Conservation (phyloP, 2,797 vertebrate species). For the Balearica regulorum region DNA sequence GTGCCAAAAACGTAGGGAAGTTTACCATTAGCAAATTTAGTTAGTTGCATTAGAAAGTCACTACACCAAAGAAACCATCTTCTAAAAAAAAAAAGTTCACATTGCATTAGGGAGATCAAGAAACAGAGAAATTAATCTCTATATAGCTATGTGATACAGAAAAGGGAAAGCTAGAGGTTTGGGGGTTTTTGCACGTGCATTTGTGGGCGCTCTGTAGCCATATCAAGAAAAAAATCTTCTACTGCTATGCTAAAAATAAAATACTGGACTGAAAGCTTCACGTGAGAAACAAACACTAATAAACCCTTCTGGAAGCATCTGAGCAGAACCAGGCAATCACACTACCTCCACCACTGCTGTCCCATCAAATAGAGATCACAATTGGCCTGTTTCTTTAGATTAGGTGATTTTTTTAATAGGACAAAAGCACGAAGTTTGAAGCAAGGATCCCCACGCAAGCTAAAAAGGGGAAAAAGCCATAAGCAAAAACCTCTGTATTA, state of each 20-base stretch:
- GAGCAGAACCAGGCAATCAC: neutral
- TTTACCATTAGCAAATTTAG: neutral
- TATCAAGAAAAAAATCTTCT: neutral
- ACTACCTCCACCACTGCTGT: neutral
- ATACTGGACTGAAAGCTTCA: neutral
- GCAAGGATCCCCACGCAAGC: constrained; percentile 24
- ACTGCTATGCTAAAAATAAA: neutral
- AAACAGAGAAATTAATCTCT: neutral
- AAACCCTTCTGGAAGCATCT: neutral
- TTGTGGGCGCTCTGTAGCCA: neutral
- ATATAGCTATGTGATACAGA: neutral
- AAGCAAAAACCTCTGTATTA: neutral
- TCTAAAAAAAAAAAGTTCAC: neutral
- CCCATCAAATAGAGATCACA: neutral
- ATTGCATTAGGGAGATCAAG: neutral
- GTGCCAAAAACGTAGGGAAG: neutral
- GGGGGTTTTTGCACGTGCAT: neutral
- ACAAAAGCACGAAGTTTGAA: constrained; percentile 39
- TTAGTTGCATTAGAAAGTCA: neutral
- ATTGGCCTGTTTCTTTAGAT: neutral
- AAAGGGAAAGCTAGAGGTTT: neutral
- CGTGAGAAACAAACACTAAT: neutral
- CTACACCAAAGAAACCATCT: neutral
- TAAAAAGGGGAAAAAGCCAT: neutral
- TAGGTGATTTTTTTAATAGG: constrained; percentile 30